These are phyloP conservation scores for Leptura quadrifasciata DNA, from an alignment of 2,888 invertebrate genomes.

Conservation along the genomic window DNA sequence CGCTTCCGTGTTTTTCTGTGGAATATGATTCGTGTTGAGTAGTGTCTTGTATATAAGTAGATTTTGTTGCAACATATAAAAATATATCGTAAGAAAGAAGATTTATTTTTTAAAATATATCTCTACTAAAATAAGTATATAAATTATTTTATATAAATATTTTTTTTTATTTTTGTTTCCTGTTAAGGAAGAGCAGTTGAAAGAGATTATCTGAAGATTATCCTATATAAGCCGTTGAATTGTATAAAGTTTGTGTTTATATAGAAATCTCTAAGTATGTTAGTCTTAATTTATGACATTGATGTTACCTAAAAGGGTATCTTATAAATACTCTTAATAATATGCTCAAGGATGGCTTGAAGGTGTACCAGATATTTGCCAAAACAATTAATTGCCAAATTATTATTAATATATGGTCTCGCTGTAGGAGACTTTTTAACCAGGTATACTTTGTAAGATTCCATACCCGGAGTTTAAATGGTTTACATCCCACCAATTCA, in stretches of 20 bases:
- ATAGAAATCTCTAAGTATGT: slow-evolving; percentile 34
- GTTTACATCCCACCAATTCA: neutral
- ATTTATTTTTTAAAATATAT: slow-evolving; percentile 36
- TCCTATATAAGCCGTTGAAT: slow-evolving; percentile 38
- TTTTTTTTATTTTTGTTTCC: slow-evolving; percentile 36
- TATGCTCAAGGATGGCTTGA: slow-evolving; percentile 63
- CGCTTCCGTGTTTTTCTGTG: slow-evolving; percentile 67
- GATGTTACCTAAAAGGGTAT: slow-evolving; percentile 54
- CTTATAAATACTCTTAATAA: slow-evolving; percentile 53
- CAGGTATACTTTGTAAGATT: neutral
- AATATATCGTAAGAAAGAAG: slow-evolving; percentile 21
- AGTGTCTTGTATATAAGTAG: slow-evolving; percentile 39
- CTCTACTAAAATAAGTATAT: slow-evolving; percentile 36
- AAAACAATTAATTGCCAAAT: slow-evolving; percentile 44
- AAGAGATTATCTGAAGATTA: slow-evolving; percentile 37
- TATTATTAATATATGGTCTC: slow-evolving; percentile 29
- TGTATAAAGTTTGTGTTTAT: slow-evolving; percentile 38
- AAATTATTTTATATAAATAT: slow-evolving; percentile 47
- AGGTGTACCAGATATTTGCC: slow-evolving; percentile 48
- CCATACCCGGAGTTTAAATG: neutral
- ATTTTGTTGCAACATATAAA: slow-evolving; percentile 35
- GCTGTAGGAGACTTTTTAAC: neutral
- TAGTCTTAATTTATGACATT: slow-evolving; percentile 42
- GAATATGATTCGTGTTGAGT: slow-evolving; percentile 47
- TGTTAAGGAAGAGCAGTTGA: slow-evolving; percentile 24